These are phyloP conservation scores for Cotesia congregata DNA, from an alignment of 2,888 invertebrate genomes.

Conservation along the genomic window DNA sequence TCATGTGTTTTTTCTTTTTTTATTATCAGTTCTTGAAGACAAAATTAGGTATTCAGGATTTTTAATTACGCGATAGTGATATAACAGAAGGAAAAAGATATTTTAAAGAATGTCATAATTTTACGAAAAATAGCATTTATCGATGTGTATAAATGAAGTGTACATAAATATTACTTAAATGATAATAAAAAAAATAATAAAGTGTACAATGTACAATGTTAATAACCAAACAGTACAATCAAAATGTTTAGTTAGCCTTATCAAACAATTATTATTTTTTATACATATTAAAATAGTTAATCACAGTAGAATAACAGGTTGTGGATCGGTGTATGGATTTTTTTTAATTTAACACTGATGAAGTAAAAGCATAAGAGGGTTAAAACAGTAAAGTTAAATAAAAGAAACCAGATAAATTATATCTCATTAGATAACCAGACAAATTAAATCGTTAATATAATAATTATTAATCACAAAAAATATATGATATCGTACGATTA, in stretches of 20 bases:
- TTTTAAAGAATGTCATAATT: not conserved
- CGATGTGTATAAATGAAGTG: conserved; percentile 56
- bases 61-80: conserved; percentile 18
- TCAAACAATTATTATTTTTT: not conserved
- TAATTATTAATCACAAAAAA: conserved; percentile 39
- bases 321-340: conserved; percentile 60
- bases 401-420: not conserved
- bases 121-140: conserved; percentile 53
- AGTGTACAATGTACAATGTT: conserved; percentile 32
- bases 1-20: conserved; percentile 12
- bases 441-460: conserved; percentile 35
- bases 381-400: conserved; percentile 12
- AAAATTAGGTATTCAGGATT: not conserved
- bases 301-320: conserved; percentile 34
- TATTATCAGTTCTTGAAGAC: not conserved
- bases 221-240: conserved; percentile 16
- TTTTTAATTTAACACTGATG: conserved; percentile 48
- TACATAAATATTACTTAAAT: conserved; percentile 53
- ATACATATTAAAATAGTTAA: not conserved
- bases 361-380: conserved; percentile 9
- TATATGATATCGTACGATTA: conserved; percentile 46
- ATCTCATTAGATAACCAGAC: conserved; percentile 22
- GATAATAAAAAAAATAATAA: conserved; percentile 44
- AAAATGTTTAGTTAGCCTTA: not conserved
- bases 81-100: conserved; percentile 19